A percentile compares a stretch with the other conserved stretches of the same genome.
phyloP scores from a whole-genome alignment of 1,140 invertebrate genomes.

The Drosophila bocki region DNA sequence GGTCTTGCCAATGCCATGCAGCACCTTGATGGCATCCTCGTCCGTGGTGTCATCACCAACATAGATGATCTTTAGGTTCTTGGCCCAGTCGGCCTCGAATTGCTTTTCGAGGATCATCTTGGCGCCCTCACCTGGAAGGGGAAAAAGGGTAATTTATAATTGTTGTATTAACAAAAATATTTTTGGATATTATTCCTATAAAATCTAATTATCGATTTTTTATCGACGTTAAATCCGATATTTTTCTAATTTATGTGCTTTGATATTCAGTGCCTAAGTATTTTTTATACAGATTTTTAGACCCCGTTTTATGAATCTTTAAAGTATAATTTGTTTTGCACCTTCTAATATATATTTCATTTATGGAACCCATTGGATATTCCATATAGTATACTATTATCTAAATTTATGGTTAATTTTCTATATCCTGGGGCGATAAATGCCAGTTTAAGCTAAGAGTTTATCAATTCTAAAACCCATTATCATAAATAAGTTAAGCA shows the following conservation, averaged over 20 bases:
- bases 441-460: conserved; percentile 1
- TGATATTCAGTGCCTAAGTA: no score
- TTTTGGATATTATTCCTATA: no score
- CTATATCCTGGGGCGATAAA: background rate
- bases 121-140: conserved; percentile 89
- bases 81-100: conserved; percentile 95
- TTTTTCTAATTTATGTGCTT: no score
- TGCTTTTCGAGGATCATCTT: conserved; percentile 95
- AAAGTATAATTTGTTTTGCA: no score
- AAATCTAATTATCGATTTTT: no score
- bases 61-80: conserved; percentile 94
- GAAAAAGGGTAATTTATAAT: background rate
- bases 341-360: no score
- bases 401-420: conserved; percentile 1
- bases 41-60: conserved; percentile 95
- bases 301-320: no score
- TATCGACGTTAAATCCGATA: no score
- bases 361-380: background rate
- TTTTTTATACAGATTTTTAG: no score
- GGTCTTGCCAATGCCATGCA: conserved; percentile 95
- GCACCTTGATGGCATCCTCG: conserved; percentile 95
- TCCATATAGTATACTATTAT: background rate
- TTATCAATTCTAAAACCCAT: background rate
- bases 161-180: no score
- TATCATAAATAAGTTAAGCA: background rate